Evolutionary conservation across 1,140 invertebrate genomes (phyloP).

Genomic region (Pomacea maculata): DNA sequence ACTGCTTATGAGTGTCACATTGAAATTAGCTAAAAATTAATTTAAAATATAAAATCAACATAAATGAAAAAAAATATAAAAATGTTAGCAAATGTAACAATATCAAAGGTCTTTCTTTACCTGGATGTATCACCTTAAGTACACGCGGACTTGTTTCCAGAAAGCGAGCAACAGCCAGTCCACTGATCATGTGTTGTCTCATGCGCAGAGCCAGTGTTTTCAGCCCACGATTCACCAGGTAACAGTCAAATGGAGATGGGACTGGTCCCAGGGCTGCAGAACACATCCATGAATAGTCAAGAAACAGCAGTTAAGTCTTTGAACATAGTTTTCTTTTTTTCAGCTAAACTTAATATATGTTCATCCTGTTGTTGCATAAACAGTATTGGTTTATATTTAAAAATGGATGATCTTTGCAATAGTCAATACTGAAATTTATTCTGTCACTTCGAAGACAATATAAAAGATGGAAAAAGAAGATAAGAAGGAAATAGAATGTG

Average conservation of each 20-base stretch:
- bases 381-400: too few species aligned
- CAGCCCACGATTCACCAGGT: conserved; percentile 89
- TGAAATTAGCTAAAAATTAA: too few species aligned
- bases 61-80: too few species aligned
- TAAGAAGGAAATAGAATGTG: too few species aligned
- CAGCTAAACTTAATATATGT: neutral
- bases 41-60: too few species aligned
- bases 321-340: neutral
- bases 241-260: conserved; percentile 97
- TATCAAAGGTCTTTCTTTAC: conserved; percentile 61
- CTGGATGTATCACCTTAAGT: conserved; percentile 85
- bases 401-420: too few species aligned
- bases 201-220: conserved; percentile 94
- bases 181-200: conserved; percentile 86
- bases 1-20: too few species aligned
- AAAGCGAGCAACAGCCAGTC: conserved; percentile 80
- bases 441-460: too few species aligned
- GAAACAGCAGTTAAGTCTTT: neutral
- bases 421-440: too few species aligned
- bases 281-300: conserved; percentile 8
- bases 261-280: conserved; percentile 70
- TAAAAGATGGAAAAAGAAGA: too few species aligned
- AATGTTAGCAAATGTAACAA: too few species aligned
- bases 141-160: conserved; percentile 82
- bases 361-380: too few species aligned